phyloP scores from a whole-genome alignment of 2,888 invertebrate genomes.

The Catocala sponsa region DNA sequence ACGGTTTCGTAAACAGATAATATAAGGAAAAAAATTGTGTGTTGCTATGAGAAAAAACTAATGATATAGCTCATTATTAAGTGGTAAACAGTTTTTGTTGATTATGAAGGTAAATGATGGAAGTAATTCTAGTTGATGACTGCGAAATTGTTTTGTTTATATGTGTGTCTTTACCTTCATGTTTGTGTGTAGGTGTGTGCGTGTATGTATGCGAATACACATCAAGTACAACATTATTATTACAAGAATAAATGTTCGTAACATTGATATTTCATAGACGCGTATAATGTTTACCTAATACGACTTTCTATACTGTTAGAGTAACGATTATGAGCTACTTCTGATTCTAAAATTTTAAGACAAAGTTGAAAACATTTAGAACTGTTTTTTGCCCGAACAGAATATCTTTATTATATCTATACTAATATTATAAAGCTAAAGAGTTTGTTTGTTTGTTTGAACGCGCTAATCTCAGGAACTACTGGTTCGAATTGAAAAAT shows the following conservation, averaged over 20 bases:
- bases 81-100: not conserved
- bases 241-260: not conserved
- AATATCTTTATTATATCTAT: too few relatives aligned
- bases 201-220: not conserved
- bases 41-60: too few relatives aligned
- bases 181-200: not conserved
- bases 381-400: too few relatives aligned
- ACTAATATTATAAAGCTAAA: too few relatives aligned
- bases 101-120: slow-evolving; percentile 1
- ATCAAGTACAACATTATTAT: not conserved
- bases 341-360: too few relatives aligned
- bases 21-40: too few relatives aligned
- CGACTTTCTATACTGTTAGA: not conserved
- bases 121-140: slow-evolving; percentile 1
- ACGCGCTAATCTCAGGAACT: too few relatives aligned
- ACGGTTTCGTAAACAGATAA: too few relatives aligned
- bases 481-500: too few relatives aligned
- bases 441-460: too few relatives aligned
- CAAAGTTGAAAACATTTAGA: too few relatives aligned
- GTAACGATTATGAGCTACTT: not conserved
- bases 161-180: not conserved
- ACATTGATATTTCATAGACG: not conserved
- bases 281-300: not conserved
- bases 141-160: slow-evolving; percentile 1
- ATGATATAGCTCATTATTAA: not conserved